Conservation (phyloP, 2,113 vertebrate genomes). For the Anas platyrhynchos region DNA sequence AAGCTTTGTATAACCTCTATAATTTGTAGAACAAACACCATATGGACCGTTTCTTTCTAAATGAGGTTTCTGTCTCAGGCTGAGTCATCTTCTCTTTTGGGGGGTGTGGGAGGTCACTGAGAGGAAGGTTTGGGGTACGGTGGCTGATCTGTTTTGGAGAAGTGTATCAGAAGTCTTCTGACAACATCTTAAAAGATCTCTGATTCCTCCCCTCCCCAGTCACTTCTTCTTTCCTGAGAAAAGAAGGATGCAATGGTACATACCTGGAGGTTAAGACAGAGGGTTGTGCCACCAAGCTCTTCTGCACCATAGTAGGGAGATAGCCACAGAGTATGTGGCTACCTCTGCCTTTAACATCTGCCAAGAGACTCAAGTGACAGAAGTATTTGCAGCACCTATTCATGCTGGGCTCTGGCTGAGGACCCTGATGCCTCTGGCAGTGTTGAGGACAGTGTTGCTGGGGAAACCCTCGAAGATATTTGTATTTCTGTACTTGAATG, state of each 20-base stretch:
- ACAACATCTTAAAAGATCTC: neutral
- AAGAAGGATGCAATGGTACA: rapidly evolving
- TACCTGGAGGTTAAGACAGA: neutral
- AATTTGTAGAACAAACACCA: neutral
- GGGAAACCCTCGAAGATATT: neutral
- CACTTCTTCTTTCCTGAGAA: neutral
- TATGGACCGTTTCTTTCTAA: rapidly evolving
- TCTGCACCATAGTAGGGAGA: neutral
- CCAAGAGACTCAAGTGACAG: neutral
- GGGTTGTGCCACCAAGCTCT: neutral
- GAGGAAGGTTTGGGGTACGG: neutral
- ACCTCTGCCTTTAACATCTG: neutral
- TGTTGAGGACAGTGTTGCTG: neutral
- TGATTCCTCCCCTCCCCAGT: neutral
- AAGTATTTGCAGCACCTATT: neutral
- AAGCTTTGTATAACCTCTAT: neutral
- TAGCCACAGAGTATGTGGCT: rapidly evolving
- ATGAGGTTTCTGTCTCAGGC: neutral
- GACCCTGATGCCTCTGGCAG: too few species aligned
- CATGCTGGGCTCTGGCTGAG: neutral
- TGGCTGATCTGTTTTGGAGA: neutral
- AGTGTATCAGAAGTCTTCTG: neutral
- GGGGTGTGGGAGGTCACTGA: neutral
- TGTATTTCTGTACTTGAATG: neutral
- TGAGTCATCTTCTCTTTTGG: neutral